Base-by-base conservation (phyloP, 2,888 invertebrate species). In the Agapostemon virescens region DNA sequence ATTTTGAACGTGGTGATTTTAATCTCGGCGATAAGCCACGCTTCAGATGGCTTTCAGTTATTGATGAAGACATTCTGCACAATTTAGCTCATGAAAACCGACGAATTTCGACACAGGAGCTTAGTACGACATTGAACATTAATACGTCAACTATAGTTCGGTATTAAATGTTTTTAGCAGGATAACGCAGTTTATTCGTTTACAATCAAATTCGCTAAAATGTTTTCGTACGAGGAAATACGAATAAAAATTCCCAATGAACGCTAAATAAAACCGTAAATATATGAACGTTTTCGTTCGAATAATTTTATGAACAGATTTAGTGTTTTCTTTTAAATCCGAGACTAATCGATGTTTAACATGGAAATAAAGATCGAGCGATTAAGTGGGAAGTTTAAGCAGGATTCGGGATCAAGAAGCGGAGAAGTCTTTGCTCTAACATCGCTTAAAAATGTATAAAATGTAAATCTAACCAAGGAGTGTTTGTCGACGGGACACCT, bases 381-480 rank as follows among this genome's bases (percentile, higher is more conserved):
- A 49, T 61, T 40, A 33, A 42, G 20, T 63, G 26, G 30, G 52
- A 42, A 84, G 74, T 80, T 84, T 79, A 81, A 77, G 70, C 58
- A 42, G 52, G 38, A 77, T 76, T 86, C 69, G 61, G 58, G 77
- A 75, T 74, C 58, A 77, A 72, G 76, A 63, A 73, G 63, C 40
- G 73, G 13, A 38, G 40, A 75, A 52, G 69, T 72, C 69, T 67
- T 67, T 49, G 79, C 73, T 67, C 80, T 86, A 86, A 86, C 88
- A 86, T 85, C 90, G 85, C 91, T 92, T 92, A 92, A 92, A 92
- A 92, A 92, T 92, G 91, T 91, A 92, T 91, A 91, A 92, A 92
- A 92, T 92, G 92, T 91, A 92, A 92, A 92, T 92, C 90, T 90
- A 90, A 89, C 90, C 89, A 77, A 87, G 91, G 90, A 91, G 92